Evolutionary conservation across 2,888 invertebrate species (phyloP).

Genomic region (Strigamia maritima): DNA sequence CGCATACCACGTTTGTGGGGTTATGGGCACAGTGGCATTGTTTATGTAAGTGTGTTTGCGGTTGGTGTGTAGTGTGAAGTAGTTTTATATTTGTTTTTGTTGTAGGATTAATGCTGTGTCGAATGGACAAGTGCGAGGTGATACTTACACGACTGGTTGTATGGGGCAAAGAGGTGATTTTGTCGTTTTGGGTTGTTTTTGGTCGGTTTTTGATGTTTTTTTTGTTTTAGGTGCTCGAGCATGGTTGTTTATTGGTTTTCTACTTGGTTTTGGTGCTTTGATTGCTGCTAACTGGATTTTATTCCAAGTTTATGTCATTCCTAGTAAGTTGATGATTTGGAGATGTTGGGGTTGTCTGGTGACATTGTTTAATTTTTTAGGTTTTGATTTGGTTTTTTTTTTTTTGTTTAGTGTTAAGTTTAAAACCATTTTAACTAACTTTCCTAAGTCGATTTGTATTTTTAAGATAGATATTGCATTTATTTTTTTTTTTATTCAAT

Average conservation of each 20-base stretch:
- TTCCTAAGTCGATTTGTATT: too few species aligned
- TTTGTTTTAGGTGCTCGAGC: constrained; percentile 62
- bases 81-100: constrained; percentile 42
- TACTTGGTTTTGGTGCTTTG: constrained; percentile 91
- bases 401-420: too few species aligned
- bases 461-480: too few species aligned
- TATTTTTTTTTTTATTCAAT: too few species aligned
- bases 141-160: constrained; percentile 77
- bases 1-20: constrained; percentile 85
- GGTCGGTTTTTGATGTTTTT: not conserved
- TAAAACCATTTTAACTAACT: too few species aligned
- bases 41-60: constrained; percentile 68
- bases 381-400: too few species aligned
- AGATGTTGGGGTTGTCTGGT: too few species aligned
- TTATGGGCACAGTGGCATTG: constrained; percentile 87
- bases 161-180: constrained; percentile 71
- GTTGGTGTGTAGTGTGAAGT: not conserved
- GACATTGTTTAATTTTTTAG: too few species aligned
- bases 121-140: constrained; percentile 86
- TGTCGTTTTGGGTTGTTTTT: not conserved
- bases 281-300: constrained; percentile 96
- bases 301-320: constrained; percentile 71
- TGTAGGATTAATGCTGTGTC: constrained; percentile 87
- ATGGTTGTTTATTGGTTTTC: constrained; percentile 95
- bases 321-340: constrained; percentile 1